Base-by-base conservation (phyloP, 1,140 invertebrate species). In the Megalonaias nervosa region DNA sequence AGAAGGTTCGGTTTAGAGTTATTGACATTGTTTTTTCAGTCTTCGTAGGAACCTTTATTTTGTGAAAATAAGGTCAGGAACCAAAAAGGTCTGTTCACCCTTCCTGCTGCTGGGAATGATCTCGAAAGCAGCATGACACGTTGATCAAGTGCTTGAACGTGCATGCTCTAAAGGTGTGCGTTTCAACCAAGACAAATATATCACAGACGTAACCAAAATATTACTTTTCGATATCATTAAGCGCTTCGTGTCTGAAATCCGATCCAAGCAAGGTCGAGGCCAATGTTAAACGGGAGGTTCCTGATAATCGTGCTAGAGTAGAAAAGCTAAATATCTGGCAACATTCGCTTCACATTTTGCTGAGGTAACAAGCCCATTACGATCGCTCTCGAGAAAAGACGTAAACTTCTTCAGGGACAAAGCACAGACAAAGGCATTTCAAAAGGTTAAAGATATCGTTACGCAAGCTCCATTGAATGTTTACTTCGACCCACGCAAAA, bases 201-300 rank as follows among this genome's bases (percentile, higher is more conserved):
- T 75, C 26, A 75, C 69, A 21, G 74, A 67, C 38, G 74, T 59
- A 31, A 68, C 66, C 9, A 58, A 75, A 62, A 67, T 75, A 19
- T 59, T 67, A 2, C 69, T 69, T 66, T 78, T 72, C 55, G 59
- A 64, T 71, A 65, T 71, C 31, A n/a, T 75, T 14, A 68, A 66
- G 26, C 66, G 19, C 12, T 15, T 67, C 74, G n/a, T 91, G 92
- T n/a, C 48, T 91, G 9, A 69, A 81, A 60, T 81, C 87, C 0
- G 88, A 91, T 80, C 89, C 88, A 1, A 83, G 86, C 14, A 92
- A 92, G 74, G 72, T 91, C 19, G 58, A 75, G n/a, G 86, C 90
- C 4, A 89, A 92, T 14, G 17, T 85, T 23, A 77, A 91, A 9
- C 86, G 88, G 70, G 84, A 89, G 12, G 72, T 57, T 16, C 91